Evolutionary conservation across 2,888 invertebrate species (phyloP).

Genomic region (Mellilla xanthometata): DNA sequence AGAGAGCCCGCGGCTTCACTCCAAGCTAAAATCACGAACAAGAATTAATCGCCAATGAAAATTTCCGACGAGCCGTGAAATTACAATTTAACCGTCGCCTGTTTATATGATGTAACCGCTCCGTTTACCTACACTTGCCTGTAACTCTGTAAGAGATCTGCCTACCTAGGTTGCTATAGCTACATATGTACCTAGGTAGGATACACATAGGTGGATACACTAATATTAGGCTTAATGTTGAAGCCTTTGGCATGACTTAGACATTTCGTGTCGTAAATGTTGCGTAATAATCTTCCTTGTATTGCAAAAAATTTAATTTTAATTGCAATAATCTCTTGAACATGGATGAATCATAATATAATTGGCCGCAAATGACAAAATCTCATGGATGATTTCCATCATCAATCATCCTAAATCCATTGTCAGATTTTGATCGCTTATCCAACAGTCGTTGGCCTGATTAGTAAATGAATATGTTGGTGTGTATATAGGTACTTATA

Average conservation of each 20-base stretch:
- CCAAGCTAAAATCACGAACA: constrained; percentile 62
- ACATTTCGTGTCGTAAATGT: too few species aligned
- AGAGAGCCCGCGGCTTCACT: constrained; percentile 40
- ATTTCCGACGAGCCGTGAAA: constrained; percentile 75
- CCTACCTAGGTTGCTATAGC: not conserved
- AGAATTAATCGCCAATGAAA: constrained; percentile 77
- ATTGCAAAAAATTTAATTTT: too few species aligned
- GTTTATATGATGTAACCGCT: constrained; percentile 51
- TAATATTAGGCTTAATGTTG: too few species aligned
- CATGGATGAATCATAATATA: too few species aligned
- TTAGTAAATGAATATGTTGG: constrained; percentile 17
- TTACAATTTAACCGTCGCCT: constrained; percentile 73
- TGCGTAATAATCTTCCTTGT: too few species aligned
- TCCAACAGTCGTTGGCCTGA: constrained; percentile 17
- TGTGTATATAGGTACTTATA: not conserved
- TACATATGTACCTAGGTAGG: too few species aligned
- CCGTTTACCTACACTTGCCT: constrained; percentile 21
- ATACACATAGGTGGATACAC: too few species aligned
- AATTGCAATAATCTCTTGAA: too few species aligned
- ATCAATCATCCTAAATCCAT: constrained; percentile 12
- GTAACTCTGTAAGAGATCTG: constrained; percentile 7
- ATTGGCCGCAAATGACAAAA: not conserved
- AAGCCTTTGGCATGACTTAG: too few species aligned
- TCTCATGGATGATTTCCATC: not conserved
- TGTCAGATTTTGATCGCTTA: constrained; percentile 10